Base-by-base conservation (phyloP, 2,797 vertebrate genomes). In the Enteromius afrohamiltoni region DNA sequence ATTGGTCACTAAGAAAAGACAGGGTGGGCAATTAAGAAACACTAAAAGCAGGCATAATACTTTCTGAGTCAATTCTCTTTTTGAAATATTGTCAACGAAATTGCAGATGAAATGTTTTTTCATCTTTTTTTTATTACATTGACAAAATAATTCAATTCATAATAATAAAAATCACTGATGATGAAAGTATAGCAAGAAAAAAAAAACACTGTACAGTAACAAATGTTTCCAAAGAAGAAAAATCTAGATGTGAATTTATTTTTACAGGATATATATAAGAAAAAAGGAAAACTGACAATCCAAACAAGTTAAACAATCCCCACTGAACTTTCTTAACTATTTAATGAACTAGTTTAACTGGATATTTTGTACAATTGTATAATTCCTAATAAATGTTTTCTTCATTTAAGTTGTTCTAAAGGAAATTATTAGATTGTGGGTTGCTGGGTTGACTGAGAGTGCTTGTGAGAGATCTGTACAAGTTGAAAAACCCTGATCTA, bases 401-500 rank as follows among this genome's bases (percentile, higher is more conserved):
- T 26, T 26, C 10, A 13, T 26, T 60, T 62, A 13, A 77, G 16
- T 13, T 45, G 17, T 34, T 53, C 29, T 53, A n/a, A 58, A 26
- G 13, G 7, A 5, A 51, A 47, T 65, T 17, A 19, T 8, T 21
- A 47, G n/a, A 45, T 14, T 40, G 17, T 6, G 47, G 29, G 26
- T 5, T 34, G 14, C 34, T 45, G 8, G 17, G 79, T 31, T 47
- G 6, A 55, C 11, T 3, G 9, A 19, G 58, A 31, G n/a, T 77
- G 17, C 31, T 6, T n/a, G 49, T 4, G 10, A 58, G 21, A 8
- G 6, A 60, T 58, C 23, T 55, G 34, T 26, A 53, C 29, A n/a
- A 3, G 51, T 71, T 71, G 19, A 64, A 47, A 81, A 60, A 19
- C 19, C 16, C 62, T 76, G 17, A 34, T 82, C 70, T 53, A 29